Evolutionary conservation across 2,113 vertebrate genomes (phyloP), one percentile per base, ranked within the genome.

Genomic region (Cochlearius cochlearius): DNA sequence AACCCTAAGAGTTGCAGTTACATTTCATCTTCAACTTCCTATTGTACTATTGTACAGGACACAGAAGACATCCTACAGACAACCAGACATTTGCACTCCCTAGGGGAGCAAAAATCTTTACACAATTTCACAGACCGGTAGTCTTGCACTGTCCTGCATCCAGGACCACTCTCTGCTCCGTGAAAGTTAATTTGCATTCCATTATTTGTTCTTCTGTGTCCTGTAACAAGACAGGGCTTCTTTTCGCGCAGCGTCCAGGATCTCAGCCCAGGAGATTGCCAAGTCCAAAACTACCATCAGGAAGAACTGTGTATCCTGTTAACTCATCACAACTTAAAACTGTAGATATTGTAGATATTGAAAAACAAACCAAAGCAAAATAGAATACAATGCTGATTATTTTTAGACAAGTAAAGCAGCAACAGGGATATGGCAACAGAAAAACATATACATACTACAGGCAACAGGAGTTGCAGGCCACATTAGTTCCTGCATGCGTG

Each of bases 401-500:
- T 72, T 97, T 95, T 63, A 77, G 68, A 92, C 76, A 95, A 79
- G 56, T 90, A 85, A 97, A 96, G 98, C 97, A 87, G 96, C 97
- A 95, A 95, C 89, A 96, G 93, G 94, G 94, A 92, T 89, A 97
- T 94, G 97, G 97, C 98, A 98, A 98, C 98, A 98, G 96, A 98
- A 98, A 97, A 98, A 98, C 98, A 97, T 98, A 98, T 98, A 99
- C 99, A 93, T 99, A 99, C 99, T 99, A 98, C 99, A 99, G 83
- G 99, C 99, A 15, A 99, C 97, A 27, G 99, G 99, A 68, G 98
- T 98, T 88, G 99, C 98, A 72, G 99, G 99, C 99, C 99, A 99
- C 99, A 99, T 99, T 95, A 99, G 98, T 97, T 99, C 99, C 98
- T 99, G 99, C 80, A 98, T 97, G 69, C 99, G 98, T 60, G 99